Percentiles rank a stretch among this genome's conserved stretches.
phyloP scores from a whole-genome alignment of 1,140 invertebrate species.

The Magallana gigas region DNA sequence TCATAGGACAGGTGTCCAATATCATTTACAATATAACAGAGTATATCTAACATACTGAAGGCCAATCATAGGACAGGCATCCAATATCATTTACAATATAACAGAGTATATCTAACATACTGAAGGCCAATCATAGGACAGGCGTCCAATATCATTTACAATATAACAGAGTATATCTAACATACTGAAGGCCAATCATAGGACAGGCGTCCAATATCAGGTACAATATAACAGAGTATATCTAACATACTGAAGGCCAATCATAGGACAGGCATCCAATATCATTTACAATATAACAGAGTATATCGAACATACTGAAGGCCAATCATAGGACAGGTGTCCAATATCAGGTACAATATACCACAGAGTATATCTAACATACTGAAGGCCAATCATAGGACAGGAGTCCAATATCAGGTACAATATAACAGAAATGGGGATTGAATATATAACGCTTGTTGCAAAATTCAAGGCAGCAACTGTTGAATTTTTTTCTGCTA shows the following conservation, averaged over 20 bases:
- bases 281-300: slow-evolving; percentile 82
- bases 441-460: too few relatives aligned
- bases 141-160: neutral
- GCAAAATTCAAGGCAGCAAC: too few relatives aligned
- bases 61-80: slow-evolving; percentile 89
- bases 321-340: slow-evolving; percentile 89
- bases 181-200: neutral
- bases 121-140: neutral
- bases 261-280: slow-evolving; percentile 86
- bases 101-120: neutral
- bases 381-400: slow-evolving; percentile 89
- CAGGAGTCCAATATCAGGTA: slow-evolving; percentile 85
- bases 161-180: neutral
- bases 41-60: slow-evolving; percentile 94
- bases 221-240: slow-evolving; percentile 80
- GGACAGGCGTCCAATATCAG: slow-evolving; percentile 15
- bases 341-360: slow-evolving; percentile 85
- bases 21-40: slow-evolving; percentile 80
- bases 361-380: slow-evolving; percentile 96
- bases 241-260: slow-evolving; percentile 92
- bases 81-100: slow-evolving; percentile 83
- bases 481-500: too few relatives aligned
- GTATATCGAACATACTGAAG: slow-evolving; percentile 94
- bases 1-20: neutral
- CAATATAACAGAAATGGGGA: neutral